phyloP scores from a whole-genome alignment of 2,888 invertebrate genomes.

The Clostera curtula region DNA sequence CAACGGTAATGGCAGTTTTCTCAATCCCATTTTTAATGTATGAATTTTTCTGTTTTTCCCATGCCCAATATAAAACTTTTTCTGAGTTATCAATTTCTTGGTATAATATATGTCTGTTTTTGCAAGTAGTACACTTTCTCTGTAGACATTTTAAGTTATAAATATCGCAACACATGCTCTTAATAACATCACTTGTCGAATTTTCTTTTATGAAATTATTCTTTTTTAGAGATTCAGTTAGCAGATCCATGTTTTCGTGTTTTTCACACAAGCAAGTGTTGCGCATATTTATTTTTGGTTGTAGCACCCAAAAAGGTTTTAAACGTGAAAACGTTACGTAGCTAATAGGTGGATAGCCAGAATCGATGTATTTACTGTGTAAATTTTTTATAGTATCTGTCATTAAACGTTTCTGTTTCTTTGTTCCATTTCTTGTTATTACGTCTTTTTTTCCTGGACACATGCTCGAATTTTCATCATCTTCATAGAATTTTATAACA shows the following conservation, averaged over 20 bases:
- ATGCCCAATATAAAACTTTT: conserved; percentile 6
- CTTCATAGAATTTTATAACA: conserved; percentile 8
- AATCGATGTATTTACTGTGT: conserved; percentile 6
- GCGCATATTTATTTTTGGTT: conserved; percentile 8
- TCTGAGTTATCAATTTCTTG: conserved; percentile 11
- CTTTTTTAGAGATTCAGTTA: conserved; percentile 7
- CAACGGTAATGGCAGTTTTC: conserved; percentile 8
- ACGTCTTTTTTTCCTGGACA: conserved; percentile 9
- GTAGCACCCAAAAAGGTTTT: conserved; percentile 11
- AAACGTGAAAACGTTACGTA: conserved; percentile 9
- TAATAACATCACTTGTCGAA: conserved; percentile 6
- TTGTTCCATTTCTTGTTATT: conserved; percentile 6
- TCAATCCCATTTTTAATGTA: conserved; percentile 8
- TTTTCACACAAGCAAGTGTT: conserved; percentile 13
- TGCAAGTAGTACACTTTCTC: conserved; percentile 6
- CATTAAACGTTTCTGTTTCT: conserved; percentile 8
- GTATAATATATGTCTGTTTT: conserved; percentile 8
- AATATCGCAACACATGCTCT: conserved; percentile 6
- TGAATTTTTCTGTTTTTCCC: conserved; percentile 7
- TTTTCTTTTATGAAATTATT: conserved; percentile 7
- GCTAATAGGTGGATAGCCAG: conserved; percentile 7
- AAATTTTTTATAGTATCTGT: conserved; percentile 8
- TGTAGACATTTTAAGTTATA: conserved; percentile 7
- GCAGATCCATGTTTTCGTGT: conserved; percentile 11
- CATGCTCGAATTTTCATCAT: conserved; percentile 8